These are phyloP conservation scores for Gorilla gorilla DNA, from an alignment of 2,113 vertebrate species.

Conservation along the genomic window DNA sequence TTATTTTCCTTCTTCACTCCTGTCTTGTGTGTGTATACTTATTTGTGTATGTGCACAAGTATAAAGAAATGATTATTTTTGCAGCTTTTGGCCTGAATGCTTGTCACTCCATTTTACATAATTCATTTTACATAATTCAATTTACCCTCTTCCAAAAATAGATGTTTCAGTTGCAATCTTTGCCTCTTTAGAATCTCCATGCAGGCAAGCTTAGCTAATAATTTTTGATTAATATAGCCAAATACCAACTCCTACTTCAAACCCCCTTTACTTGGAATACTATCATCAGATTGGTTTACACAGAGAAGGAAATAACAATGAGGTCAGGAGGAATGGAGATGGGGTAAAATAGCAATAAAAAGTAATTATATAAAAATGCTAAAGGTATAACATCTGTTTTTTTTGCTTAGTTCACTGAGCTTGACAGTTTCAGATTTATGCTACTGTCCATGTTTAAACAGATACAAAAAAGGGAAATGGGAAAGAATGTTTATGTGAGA, in stretches of 20 bases:
- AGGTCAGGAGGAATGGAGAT: slow-evolving; percentile 72
- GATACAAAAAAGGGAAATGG: slow-evolving; percentile 79
- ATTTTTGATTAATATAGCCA: slow-evolving; percentile 84
- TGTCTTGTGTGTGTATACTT: neutral
- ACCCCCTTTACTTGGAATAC: slow-evolving; percentile 49
- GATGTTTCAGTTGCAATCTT: slow-evolving; percentile 76
- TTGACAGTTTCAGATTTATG: slow-evolving; percentile 80
- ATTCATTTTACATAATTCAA: slow-evolving; percentile 68
- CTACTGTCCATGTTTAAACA: slow-evolving; percentile 81
- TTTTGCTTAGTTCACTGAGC: slow-evolving; percentile 83
- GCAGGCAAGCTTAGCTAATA: slow-evolving; percentile 82
- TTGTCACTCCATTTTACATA: slow-evolving; percentile 77
- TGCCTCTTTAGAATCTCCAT: slow-evolving; percentile 56
- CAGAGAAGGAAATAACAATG: slow-evolving; percentile 74
- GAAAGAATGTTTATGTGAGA: slow-evolving; percentile 82
- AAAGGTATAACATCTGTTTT: slow-evolving; percentile 87
- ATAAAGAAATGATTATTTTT: slow-evolving; percentile 77
- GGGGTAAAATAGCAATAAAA: slow-evolving; percentile 85
- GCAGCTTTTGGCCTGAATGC: slow-evolving; percentile 76
- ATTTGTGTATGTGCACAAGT: neutral
- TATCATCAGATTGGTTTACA: slow-evolving; percentile 72
- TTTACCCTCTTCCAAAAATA: slow-evolving; percentile 79
- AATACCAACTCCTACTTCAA: slow-evolving; percentile 79
- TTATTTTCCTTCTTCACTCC: slow-evolving; percentile 45
- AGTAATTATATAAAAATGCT: slow-evolving; percentile 91